Conservation (phyloP, 1,140 invertebrate species). For the Zaprionus kolodkinae region DNA sequence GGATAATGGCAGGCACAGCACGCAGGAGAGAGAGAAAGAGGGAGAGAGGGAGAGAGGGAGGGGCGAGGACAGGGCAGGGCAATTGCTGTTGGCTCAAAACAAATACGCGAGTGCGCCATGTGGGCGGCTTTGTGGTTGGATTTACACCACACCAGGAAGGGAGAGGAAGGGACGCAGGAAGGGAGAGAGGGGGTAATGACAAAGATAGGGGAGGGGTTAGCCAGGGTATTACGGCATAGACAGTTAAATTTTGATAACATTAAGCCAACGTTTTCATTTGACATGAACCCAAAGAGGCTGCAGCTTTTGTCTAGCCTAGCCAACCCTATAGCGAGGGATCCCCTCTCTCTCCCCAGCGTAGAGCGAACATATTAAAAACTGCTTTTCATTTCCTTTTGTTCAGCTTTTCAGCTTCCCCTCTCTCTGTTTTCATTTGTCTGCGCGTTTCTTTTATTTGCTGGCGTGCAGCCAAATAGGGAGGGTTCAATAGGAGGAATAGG, state of each 20-base stretch:
- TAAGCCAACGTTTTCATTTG: constrained; percentile 77
- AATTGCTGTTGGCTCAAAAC: constrained; percentile 69
- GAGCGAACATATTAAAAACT: constrained; percentile 70
- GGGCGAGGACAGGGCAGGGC: constrained; percentile 7
- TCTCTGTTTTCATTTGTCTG: constrained; percentile 35
- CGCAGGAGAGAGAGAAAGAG: background rate
- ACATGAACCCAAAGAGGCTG: constrained; percentile 41
- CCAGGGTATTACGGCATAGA: constrained; percentile 10
- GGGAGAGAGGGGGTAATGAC: background rate
- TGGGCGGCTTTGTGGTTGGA: constrained; percentile 53
- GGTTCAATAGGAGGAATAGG: constrained; percentile 32
- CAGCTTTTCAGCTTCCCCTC: no score
- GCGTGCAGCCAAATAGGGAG: constrained; percentile 55
- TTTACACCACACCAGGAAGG: constrained; percentile 12
- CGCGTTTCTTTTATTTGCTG: constrained; percentile 57
- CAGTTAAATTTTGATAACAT: constrained; percentile 74
- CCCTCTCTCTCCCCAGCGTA: constrained; percentile 22
- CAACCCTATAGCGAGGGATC: constrained; percentile 11
- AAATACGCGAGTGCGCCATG: constrained; percentile 57
- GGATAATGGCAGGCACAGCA: constrained; percentile 34
- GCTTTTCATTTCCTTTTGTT: constrained; percentile 58
- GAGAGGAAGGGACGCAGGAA: background rate
- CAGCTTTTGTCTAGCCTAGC: constrained; percentile 61
- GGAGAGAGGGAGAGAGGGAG: background rate
- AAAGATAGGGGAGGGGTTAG: constrained; percentile 1